A percentile compares a stretch with the other conserved stretches of the same genome.
Evolutionary conservation across 2,888 invertebrate species (phyloP).

Genomic region (Andricus quercusramuli): DNA sequence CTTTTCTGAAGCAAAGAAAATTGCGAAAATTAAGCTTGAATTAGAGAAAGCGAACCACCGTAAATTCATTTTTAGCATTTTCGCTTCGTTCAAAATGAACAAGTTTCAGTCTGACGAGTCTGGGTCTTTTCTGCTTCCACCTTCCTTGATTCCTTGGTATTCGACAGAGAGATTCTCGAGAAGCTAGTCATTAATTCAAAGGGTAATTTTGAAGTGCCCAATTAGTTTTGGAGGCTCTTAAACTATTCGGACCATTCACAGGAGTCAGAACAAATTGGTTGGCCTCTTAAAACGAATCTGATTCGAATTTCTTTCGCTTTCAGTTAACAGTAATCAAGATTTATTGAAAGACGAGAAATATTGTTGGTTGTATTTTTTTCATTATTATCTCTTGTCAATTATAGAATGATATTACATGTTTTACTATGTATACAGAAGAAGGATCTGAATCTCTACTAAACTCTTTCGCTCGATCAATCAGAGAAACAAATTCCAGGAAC

Average conservation of each 20-base stretch:
- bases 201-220: constrained; percentile 45
- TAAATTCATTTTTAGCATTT: not conserved
- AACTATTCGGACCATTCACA: constrained; percentile 4
- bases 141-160: not conserved
- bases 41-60: not conserved
- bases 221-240: constrained; percentile 48
- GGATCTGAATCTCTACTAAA: not conserved
- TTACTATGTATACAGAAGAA: not conserved
- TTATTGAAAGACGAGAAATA: not conserved
- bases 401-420: not conserved
- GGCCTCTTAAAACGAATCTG: constrained; percentile 2
- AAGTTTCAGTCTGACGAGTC: not conserved
- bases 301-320: not conserved
- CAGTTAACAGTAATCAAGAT: not conserved
- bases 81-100: constrained; percentile 11
- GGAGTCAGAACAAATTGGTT: constrained; percentile 13
- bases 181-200: constrained; percentile 28
- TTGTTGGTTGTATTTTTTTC: not conserved
- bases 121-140: not conserved
- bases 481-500: not conserved
- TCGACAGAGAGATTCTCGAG: constrained; percentile 27
- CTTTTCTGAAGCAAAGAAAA: not conserved
- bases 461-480: constrained; percentile 5
- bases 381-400: not conserved
- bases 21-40: not conserved